Base-by-base conservation (phyloP, 2,888 invertebrate species). In the Cephonodes hylas region DNA sequence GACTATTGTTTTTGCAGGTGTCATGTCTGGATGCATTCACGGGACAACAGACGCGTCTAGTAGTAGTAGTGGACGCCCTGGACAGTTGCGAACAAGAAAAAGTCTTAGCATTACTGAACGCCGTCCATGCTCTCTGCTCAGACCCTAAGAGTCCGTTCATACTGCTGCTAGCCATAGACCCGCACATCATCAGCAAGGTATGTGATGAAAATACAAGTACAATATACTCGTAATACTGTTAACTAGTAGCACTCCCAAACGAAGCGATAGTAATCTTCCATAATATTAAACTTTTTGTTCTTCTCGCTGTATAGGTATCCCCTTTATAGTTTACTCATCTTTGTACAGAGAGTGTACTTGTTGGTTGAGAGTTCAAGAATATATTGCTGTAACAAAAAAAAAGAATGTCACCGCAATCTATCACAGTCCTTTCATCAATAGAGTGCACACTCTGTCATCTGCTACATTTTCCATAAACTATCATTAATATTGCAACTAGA, bases 11-110 rank as follows among this genome's bases (percentile, higher is more conserved):
- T 25, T 15, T 20, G 15, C 85, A 93, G 96, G 96, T 97, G 15
- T 95, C 96, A 80, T 98, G 98, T 80, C 91, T 99, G 77, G 99
- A 99, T 88, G 96, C 97, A 61, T 98, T 99, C 86, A 97, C 97
- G 44, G 95, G 95, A 15, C 98, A 98, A 82, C 99, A 99, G 84
- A 99, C 99, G 57, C 95, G 99, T 42, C 90, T 99, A 61, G 99
- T 99, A 0, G 96, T 99, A 4, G 96, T 99, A 13, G 97, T 99
- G 25, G 99, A 99, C 87, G 99, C 99, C 1, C 90, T 99, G 71
- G 99, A 99, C 91, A 98, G 97, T 81, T 99, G 99, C 83, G 99
- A 99, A 81, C 99, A 99, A 78, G 98, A 99, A 80, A 97, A 98
- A 82, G 98, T 99, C 23, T 93, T 99, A 2, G 94, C 97, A 22